Evolutionary conservation across 2,888 invertebrate genomes (phyloP).

Genomic region (Lasioglossum marginatum): DNA sequence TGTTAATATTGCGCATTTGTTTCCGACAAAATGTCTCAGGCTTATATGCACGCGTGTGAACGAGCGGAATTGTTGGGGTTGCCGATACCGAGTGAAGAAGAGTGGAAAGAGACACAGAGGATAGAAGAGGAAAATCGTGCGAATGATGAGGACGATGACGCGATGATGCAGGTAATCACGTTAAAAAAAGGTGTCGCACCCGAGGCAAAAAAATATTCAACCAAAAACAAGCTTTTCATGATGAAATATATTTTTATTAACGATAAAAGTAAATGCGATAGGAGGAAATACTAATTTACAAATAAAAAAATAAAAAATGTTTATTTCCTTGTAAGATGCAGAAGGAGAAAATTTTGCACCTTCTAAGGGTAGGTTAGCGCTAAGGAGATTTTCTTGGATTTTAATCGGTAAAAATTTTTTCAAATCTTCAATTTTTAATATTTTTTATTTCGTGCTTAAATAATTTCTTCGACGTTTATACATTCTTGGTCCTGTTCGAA

Average conservation of each 20-base stretch:
- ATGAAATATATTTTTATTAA: not conserved
- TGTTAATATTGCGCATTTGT: not conserved
- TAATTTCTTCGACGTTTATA: not conserved
- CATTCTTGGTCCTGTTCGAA: not conserved
- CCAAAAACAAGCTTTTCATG: not conserved
- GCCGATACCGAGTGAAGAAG: constrained; percentile 88
- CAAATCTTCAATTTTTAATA: not conserved
- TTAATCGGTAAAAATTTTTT: not conserved
- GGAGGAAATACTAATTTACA: not conserved
- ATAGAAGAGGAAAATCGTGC: constrained; percentile 37
- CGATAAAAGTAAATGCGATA: not conserved
- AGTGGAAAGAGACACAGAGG: constrained; percentile 83
- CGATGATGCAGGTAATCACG: constrained; percentile 54
- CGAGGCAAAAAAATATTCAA: not conserved
- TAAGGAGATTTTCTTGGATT: not conserved
- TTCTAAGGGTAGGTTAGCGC: not conserved
- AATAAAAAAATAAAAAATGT: not conserved
- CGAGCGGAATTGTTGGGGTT: constrained; percentile 92
- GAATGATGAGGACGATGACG: constrained; percentile 39
- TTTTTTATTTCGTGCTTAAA: not conserved
- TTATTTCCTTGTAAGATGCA: not conserved
- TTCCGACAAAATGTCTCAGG: constrained; percentile 75
- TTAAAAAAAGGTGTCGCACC: not conserved
- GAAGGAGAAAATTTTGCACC: not conserved
- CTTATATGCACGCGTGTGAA: constrained; percentile 91